Evolutionary conservation across 2,113 vertebrate species (phyloP).

Genomic region (Micronycteris hirsuta): DNA sequence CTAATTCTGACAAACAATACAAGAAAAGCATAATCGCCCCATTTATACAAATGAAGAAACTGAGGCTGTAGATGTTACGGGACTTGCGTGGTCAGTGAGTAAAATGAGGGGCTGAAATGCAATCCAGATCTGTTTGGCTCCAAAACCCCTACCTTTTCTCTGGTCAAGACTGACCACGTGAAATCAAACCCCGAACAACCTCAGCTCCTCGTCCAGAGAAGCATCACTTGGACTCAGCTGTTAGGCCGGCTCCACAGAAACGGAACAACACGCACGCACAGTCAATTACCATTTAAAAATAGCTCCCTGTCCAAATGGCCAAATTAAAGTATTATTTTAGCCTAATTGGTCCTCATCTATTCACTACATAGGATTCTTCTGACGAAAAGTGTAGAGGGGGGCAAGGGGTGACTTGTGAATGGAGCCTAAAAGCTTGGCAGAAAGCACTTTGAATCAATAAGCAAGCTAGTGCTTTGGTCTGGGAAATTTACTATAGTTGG

Average conservation of each 20-base stretch:
- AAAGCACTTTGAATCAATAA: slow-evolving; percentile 33
- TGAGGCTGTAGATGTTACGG: too few species aligned
- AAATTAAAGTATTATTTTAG: slow-evolving; percentile 55
- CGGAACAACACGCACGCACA: neutral
- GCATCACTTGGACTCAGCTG: neutral
- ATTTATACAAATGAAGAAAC: neutral
- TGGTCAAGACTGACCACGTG: neutral
- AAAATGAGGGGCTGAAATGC: neutral
- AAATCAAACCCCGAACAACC: neutral
- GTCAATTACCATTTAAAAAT: slow-evolving; percentile 47
- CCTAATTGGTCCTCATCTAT: slow-evolving; percentile 61
- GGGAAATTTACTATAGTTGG: neutral
- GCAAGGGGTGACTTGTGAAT: neutral
- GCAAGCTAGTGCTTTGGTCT: neutral
- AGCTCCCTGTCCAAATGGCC: slow-evolving; percentile 19
- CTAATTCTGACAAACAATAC: neutral
- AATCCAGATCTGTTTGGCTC: neutral
- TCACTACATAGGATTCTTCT: slow-evolving; percentile 31
- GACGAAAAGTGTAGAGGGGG: neutral
- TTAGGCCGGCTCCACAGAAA: neutral
- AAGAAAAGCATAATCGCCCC: neutral
- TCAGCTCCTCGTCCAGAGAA: neutral
- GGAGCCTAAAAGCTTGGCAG: slow-evolving; percentile 26
- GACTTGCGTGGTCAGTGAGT: neutral
- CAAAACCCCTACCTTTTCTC: neutral